These are phyloP conservation scores for Panorpa germanica DNA, from an alignment of 2,888 invertebrate species.

Conservation along the genomic window DNA sequence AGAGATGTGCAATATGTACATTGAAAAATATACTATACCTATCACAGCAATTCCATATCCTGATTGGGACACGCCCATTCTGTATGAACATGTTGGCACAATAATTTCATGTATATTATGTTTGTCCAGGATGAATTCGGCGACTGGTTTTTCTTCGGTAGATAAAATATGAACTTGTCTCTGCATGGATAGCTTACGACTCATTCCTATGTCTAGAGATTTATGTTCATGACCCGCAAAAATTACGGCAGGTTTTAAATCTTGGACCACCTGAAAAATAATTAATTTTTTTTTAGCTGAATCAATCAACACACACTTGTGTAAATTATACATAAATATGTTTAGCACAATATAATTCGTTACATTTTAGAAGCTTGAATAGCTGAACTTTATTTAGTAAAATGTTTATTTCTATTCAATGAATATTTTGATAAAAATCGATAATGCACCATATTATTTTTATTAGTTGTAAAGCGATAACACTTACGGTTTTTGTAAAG, in stretches of 20 bases:
- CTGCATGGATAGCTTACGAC: slow-evolving; percentile 15
- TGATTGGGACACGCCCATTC: slow-evolving; percentile 80
- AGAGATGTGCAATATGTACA: too few relatives aligned
- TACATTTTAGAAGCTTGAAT: too few relatives aligned
- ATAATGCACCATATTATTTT: too few relatives aligned
- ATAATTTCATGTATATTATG: slow-evolving; percentile 51
- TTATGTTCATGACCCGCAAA: slow-evolving; percentile 50
- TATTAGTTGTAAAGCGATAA: slow-evolving; percentile 4
- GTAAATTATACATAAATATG: too few relatives aligned
- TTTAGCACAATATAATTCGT: too few relatives aligned
- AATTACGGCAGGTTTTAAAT: slow-evolving; percentile 45
- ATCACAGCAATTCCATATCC: slow-evolving; percentile 73
- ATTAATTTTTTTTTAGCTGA: too few relatives aligned
- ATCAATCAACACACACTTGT: too few relatives aligned
- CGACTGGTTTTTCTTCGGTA: slow-evolving; percentile 20
- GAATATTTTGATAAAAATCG: too few relatives aligned
- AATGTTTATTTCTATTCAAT: too few relatives aligned
- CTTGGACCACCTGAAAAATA: slow-evolving; percentile 32
- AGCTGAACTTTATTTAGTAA: too few relatives aligned
- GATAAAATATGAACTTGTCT: too few relatives aligned
- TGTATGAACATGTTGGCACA: slow-evolving; percentile 88
- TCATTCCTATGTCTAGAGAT: slow-evolving; percentile 14
- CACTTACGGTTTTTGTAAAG: slow-evolving; percentile 26
- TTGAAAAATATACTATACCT: too few relatives aligned
- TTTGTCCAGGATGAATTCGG: slow-evolving; percentile 24